phyloP scores from a whole-genome alignment of 1,140 invertebrate species.

The Leptoteleia sp. region DNA sequence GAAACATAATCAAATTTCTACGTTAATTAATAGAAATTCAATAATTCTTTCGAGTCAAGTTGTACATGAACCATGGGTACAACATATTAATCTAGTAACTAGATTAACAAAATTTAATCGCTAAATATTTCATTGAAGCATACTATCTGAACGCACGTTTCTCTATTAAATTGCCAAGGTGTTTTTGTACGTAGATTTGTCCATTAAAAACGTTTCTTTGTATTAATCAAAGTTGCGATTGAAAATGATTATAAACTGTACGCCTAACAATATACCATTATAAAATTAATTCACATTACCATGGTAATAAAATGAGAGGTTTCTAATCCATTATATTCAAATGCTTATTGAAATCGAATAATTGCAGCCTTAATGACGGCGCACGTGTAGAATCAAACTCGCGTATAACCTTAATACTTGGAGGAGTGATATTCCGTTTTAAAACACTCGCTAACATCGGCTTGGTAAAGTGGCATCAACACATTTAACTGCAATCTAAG shows the following conservation, averaged over 20 bases:
- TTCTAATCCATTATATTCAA: constrained; percentile 51
- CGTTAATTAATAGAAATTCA: too few species aligned
- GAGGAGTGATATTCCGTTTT: constrained; percentile 19
- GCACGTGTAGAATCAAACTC: constrained; percentile 17
- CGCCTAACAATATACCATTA: constrained; percentile 31
- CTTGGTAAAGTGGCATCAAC: constrained; percentile 11
- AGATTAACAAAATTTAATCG: too few species aligned
- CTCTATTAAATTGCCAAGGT: too few species aligned
- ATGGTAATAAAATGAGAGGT: constrained; percentile 16
- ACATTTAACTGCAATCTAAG: constrained; percentile 4
- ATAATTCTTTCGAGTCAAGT: too few species aligned
- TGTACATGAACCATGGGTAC: too few species aligned
- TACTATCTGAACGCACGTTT: too few species aligned
- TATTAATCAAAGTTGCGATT: too few species aligned
- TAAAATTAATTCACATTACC: constrained; percentile 34
- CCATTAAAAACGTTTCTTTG: too few species aligned
- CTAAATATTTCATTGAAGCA: too few species aligned
- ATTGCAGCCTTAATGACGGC: constrained; percentile 8
- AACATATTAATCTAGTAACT: too few species aligned
- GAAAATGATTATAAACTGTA: constrained; percentile 2
- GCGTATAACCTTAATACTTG: constrained; percentile 13
- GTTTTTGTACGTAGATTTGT: too few species aligned
- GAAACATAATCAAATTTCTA: too few species aligned
- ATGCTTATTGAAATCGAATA: constrained; percentile 28
- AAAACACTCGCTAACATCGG: constrained; percentile 3